Conservation (phyloP, 2,888 invertebrate species). For the Calliphora vomitoria region DNA sequence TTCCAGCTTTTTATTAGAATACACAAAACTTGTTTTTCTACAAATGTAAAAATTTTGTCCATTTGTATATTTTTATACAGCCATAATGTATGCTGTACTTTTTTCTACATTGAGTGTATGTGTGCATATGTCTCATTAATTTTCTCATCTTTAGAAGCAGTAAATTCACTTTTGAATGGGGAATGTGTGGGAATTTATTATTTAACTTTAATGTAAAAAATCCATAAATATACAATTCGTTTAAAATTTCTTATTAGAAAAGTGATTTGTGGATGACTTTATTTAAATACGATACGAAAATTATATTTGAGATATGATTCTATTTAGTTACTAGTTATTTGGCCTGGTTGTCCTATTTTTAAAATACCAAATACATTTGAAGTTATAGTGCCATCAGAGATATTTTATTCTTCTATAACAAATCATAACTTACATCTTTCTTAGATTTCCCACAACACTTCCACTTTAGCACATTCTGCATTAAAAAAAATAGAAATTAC, state of each 20-base stretch:
- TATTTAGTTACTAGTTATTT: too few species aligned
- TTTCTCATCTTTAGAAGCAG: neutral
- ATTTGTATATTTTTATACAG: conserved; percentile 9
- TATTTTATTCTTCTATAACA: too few species aligned
- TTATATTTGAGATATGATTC: too few species aligned
- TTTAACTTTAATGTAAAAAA: conserved; percentile 7
- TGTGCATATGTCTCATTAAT: neutral
- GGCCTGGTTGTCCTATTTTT: too few species aligned
- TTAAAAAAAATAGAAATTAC: neutral
- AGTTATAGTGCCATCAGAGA: too few species aligned
- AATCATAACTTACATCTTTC: too few species aligned
- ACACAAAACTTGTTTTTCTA: neutral
- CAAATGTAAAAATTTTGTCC: neutral
- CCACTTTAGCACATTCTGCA: neutral
- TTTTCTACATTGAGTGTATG: neutral
- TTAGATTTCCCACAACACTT: too few species aligned
- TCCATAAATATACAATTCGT: neutral
- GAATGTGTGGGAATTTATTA: conserved; percentile 15
- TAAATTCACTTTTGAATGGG: neutral
- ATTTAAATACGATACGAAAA: too few species aligned
- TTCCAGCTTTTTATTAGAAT: neutral
- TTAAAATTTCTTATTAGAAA: neutral
- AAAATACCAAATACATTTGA: too few species aligned
- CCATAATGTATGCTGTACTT: neutral
- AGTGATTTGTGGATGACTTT: too few species aligned